Percentiles rank a stretch among this genome's conserved stretches.
Evolutionary conservation across 2,113 vertebrate genomes (phyloP).

Genomic region (Taxidea taxus): DNA sequence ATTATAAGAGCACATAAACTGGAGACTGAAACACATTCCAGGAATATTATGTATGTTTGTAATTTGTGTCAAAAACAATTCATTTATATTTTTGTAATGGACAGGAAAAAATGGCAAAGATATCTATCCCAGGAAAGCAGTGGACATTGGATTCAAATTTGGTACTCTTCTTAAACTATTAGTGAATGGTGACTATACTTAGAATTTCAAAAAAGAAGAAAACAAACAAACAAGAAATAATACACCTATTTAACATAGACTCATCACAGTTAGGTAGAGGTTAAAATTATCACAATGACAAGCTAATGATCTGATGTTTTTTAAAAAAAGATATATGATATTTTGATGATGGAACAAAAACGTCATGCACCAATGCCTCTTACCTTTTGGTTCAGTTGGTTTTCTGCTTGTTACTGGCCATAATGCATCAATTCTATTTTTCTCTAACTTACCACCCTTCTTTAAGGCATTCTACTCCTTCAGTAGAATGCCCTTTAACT

Average conservation of each 20-base stretch:
- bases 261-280: neutral
- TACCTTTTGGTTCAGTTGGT: neutral
- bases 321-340: neutral
- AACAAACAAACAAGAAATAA: neutral
- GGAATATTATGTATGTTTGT: constrained; percentile 30
- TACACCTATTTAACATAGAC: neutral
- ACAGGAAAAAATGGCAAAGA: neutral
- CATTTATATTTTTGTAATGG: constrained; percentile 15
- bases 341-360: neutral
- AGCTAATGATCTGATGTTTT: neutral
- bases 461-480: constrained; percentile 43
- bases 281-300: neutral
- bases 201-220: neutral
- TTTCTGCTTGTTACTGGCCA: neutral
- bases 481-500: constrained; percentile 13
- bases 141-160: neutral
- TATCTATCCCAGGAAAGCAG: neutral
- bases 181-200: neutral
- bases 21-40: constrained; percentile 26
- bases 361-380: neutral
- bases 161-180: neutral
- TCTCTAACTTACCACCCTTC: constrained; percentile 62
- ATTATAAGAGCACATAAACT: constrained; percentile 58
- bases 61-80: constrained; percentile 24
- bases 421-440: constrained; percentile 58